Base-by-base conservation (phyloP, 37 sponge, comb jelly and placozoan genomes). In the Crambe crambe region DNA sequence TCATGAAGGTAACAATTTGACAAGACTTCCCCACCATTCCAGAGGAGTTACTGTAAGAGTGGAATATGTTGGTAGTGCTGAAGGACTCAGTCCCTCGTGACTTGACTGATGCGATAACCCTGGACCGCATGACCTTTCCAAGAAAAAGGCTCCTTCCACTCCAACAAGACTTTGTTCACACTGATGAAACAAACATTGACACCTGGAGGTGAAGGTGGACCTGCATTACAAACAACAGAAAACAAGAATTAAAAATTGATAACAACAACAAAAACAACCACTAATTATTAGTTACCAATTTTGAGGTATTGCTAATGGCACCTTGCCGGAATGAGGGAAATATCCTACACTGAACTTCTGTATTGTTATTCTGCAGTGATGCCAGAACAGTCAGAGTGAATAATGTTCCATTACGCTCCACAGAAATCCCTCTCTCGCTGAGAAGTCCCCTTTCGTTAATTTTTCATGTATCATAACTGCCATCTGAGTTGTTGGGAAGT, bases 91-190 rank as follows among this genome's bases (percentile, higher is more conserved):
- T 47, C 12, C 51, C 51, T 47, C 10, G 6, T 12, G 6, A 15
- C 12, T 47, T 47, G 10, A 47, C 10, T 47, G 51, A 47, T 47
- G 12, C 12, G 12, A 47, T 47, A 47, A 6, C 51, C 51, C 12
- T 15, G 51, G 51, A 47, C 51, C 51, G 6, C 51, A 47, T 47
- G 51, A 12, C 51, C 51, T 12, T 47, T 12, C 73, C 73, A 72
- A 26, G 73, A 8, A 30, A 72, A 72, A 29, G 73, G 73, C 26
- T 42, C 30, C 23, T 26, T 15, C 73, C 73, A 72, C 30, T 42
- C 26, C 34, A 72, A 21, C 25, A 29, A 29, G 12, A 72, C 1
- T 12, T 42, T 2, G 1, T 10, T 47, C 1, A 51, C 73, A 72
- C 30, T 72, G 27, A 31, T 44, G n/a, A 40, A 26, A 1, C 0